These are phyloP conservation scores for Ciconia nigra DNA, from an alignment of 2,797 vertebrate genomes.

Conservation along the genomic window DNA sequence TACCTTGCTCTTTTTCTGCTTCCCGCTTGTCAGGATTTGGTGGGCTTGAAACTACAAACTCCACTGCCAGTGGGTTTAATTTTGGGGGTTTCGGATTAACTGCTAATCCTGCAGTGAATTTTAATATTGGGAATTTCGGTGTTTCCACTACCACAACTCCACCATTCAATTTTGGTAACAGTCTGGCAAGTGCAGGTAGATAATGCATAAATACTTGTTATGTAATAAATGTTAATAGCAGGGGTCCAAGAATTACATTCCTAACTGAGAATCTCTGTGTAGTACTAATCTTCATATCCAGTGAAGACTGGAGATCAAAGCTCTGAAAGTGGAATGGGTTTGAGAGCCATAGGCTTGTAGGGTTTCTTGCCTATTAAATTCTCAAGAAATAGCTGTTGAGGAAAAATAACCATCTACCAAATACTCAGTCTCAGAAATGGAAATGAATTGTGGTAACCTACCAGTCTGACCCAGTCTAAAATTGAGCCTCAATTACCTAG, in stretches of 20 bases:
- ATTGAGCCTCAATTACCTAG: not conserved
- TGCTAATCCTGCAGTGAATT: slow-evolving; percentile 92
- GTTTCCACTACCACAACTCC: slow-evolving; percentile 89
- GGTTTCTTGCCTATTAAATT: not conserved
- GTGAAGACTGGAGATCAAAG: not conserved
- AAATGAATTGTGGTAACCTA: not conserved
- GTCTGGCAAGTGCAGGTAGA: slow-evolving; percentile 96
- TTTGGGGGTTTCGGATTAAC: slow-evolving; percentile 98
- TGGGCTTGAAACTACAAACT: slow-evolving; percentile 93
- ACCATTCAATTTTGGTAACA: slow-evolving; percentile 98
- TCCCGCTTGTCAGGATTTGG: slow-evolving; percentile 91
- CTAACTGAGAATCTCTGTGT: not conserved
- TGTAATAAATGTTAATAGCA: slow-evolving; percentile 54
- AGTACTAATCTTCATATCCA: not conserved
- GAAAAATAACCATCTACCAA: not conserved
- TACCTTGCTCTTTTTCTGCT: slow-evolving; percentile 80
- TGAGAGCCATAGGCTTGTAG: not conserved
- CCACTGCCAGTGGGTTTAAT: slow-evolving; percentile 94
- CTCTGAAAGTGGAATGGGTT: not conserved
- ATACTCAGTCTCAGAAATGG: not conserved
- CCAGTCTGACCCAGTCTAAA: not conserved
- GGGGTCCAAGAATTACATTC: slow-evolving; percentile 77
- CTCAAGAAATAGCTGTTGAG: not conserved
- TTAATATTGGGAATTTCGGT: slow-evolving; percentile 96
- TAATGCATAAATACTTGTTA: slow-evolving; percentile 25